Percentiles rank a stretch among this genome's conserved stretches.
Evolutionary conservation across 30 jellyfish, hydroid and myxozoan species (phyloP).

Genomic region (Aurelia aurita): DNA sequence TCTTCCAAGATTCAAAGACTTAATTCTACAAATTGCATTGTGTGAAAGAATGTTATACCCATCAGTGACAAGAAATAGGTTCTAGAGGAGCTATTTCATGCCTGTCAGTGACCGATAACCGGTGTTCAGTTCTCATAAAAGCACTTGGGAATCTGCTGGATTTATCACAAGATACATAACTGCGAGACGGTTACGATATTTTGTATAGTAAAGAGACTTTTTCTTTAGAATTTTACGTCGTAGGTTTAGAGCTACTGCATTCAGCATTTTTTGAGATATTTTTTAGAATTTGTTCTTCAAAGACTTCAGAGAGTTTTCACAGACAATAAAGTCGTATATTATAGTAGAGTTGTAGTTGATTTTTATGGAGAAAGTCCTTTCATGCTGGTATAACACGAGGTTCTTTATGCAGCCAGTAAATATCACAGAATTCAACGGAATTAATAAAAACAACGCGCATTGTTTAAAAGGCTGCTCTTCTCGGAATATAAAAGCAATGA

Average conservation of each 20-base stretch:
- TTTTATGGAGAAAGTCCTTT: neutral
- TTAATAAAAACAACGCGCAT: no score
- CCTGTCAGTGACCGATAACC: neutral
- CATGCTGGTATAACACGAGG: neutral
- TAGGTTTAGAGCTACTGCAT: slow-evolving; percentile 1
- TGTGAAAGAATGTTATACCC: no score
- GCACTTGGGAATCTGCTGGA: neutral
- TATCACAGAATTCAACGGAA: no score
- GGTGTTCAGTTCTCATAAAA: neutral
- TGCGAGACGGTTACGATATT: slow-evolving; percentile 58
- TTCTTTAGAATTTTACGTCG: slow-evolving; percentile 23
- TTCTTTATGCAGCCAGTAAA: no score
- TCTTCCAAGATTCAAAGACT: no score
- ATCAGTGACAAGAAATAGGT: no score
- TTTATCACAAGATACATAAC: neutral
- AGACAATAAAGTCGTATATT: neutral
- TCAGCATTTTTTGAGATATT: slow-evolving; percentile 29
- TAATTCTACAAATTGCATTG: no score
- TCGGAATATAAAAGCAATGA: no score
- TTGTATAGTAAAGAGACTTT: slow-evolving; percentile 11
- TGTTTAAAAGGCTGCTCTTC: no score
- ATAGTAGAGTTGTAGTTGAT: slow-evolving; percentile 6
- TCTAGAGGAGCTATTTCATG: no score
- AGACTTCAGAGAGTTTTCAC: neutral
- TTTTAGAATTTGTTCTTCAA: neutral